phyloP scores from a whole-genome alignment of 2,113 vertebrate species.

The Cottus gobio region DNA sequence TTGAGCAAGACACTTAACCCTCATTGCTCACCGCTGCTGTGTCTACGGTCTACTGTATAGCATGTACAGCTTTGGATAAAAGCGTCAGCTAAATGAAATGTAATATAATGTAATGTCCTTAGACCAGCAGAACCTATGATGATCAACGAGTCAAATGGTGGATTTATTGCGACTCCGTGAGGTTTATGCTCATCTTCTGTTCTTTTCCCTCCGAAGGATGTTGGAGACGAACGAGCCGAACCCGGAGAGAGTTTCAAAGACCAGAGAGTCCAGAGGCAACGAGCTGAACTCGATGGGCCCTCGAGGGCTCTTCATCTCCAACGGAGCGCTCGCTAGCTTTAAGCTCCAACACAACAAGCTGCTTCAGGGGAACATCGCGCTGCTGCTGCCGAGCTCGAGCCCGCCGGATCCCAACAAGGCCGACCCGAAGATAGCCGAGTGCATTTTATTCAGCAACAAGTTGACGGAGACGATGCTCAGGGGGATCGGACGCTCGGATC shows the following conservation, averaged over 20 bases:
- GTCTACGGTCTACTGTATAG: no score
- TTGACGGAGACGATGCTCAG: constrained; percentile 27
- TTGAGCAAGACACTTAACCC: no score
- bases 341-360: constrained; percentile 14
- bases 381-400: constrained; percentile 10
- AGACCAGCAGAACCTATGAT: no score
- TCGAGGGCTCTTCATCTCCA: constrained; percentile 19
- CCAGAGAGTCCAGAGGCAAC: constrained; percentile 1
- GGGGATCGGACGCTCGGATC: constrained; percentile 18
- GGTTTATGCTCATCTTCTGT: neutral
- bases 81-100: no score
- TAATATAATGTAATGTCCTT: no score
- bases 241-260: constrained; percentile 27
- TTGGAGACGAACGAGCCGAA: constrained; percentile 7
- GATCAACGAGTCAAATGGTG: no score
- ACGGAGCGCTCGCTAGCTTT: constrained; percentile 7
- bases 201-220: constrained; percentile 19
- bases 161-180: no score
- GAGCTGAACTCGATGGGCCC: constrained; percentile 23
- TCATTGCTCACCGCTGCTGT: no score
- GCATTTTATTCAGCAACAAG: constrained; percentile 59
- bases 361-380: constrained; percentile 6
- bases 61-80: no score
- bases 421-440: constrained; percentile 34
- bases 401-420: constrained; percentile 4